Percentiles rank a stretch among this genome's conserved stretches.
phyloP scores from a whole-genome alignment of 2,113 vertebrate genomes.

The Anser brachyrhynchus region DNA sequence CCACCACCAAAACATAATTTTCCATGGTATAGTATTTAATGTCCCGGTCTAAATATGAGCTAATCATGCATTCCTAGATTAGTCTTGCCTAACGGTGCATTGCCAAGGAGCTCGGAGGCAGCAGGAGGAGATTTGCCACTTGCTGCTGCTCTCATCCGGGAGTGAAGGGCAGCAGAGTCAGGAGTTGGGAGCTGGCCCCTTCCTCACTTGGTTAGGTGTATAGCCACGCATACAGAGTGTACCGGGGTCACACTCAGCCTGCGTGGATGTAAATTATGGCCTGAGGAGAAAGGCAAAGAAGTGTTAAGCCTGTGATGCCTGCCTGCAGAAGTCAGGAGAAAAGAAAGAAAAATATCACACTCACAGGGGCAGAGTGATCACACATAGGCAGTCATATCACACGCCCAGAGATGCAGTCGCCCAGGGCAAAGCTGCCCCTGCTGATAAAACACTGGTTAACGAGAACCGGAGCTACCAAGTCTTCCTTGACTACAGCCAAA shows the following conservation, averaged over 20 bases:
- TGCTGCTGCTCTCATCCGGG: background rate
- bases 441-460: background rate
- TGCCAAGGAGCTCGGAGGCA: background rate
- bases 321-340: background rate
- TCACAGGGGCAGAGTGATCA: accelerated
- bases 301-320: background rate
- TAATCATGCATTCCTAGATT: background rate
- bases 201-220: accelerated
- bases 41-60: background rate
- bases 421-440: background rate
- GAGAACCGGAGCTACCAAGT: background rate
- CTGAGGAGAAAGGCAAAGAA: background rate
- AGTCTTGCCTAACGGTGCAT: background rate
- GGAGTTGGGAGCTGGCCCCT: background rate
- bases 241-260: background rate
- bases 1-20: background rate
- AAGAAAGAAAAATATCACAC: background rate
- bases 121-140: background rate
- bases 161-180: background rate
- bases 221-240: background rate
- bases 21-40: background rate
- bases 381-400: background rate
- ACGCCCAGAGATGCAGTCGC: accelerated
- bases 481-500: background rate
- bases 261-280: accelerated